These are phyloP conservation scores for Akabosia matsudoensis DNA, from an alignment of 1,140 invertebrate species.

Conservation along the genomic window DNA sequence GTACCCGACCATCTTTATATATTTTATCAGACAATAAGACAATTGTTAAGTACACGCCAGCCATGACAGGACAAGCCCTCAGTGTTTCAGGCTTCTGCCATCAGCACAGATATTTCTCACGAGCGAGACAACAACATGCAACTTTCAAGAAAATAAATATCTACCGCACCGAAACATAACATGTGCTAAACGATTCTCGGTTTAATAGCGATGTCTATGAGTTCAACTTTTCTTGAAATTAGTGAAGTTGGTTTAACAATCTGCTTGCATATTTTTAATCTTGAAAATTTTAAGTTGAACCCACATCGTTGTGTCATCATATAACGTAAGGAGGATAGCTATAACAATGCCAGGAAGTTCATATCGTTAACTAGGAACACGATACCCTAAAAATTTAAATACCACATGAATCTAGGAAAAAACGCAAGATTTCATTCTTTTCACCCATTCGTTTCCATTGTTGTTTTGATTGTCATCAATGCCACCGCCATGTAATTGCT, in stretches of 20 bases:
- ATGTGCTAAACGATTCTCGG: too few relatives aligned
- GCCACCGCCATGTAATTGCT: neutral
- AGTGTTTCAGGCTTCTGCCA: too few relatives aligned
- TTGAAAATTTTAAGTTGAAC: too few relatives aligned
- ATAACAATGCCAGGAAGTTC: conserved; percentile 17
- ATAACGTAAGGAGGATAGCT: neutral
- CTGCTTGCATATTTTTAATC: conserved; percentile 2
- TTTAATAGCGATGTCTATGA: too few relatives aligned
- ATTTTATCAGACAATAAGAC: too few relatives aligned
- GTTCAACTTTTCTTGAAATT: too few relatives aligned
- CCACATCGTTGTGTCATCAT: neutral
- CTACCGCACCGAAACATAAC: too few relatives aligned
- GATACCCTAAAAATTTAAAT: neutral
- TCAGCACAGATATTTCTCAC: too few relatives aligned
- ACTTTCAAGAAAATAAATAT: neutral
- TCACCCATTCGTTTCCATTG: neutral
- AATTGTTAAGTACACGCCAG: too few relatives aligned
- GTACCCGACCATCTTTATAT: too few relatives aligned
- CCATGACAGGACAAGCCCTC: too few relatives aligned
- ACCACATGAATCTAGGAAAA: neutral
- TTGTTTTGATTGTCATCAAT: neutral
- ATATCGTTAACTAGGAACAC: neutral
- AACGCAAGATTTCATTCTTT: neutral
- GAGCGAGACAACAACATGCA: neutral
- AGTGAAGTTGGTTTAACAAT: too few relatives aligned